phyloP scores from a whole-genome alignment of 2,888 invertebrate species.

The Nesidiocoris tenuis region DNA sequence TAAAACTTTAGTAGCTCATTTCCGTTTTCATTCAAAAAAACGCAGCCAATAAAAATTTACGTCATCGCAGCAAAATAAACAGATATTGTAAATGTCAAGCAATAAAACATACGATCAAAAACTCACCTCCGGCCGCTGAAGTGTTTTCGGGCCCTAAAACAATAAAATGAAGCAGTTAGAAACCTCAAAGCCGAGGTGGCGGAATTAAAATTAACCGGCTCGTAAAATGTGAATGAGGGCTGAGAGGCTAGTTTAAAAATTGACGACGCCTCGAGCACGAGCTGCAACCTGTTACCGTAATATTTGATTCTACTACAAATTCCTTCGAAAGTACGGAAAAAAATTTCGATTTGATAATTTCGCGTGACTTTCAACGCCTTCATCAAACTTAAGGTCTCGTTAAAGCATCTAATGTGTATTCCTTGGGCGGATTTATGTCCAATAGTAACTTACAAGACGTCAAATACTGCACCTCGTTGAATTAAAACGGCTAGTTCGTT shows the following conservation, averaged over 20 bases:
- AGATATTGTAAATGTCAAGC: not conserved
- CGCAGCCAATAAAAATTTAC: not conserved
- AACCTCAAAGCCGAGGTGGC: not conserved
- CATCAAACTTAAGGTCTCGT: too few relatives aligned
- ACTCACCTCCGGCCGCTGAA: not conserved
- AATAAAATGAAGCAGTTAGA: not conserved
- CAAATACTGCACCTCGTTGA: too few relatives aligned
- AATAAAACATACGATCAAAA: not conserved
- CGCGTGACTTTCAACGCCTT: too few relatives aligned
- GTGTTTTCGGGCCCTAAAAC: not conserved
- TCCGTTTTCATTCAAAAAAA: too few relatives aligned
- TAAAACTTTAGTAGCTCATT: too few relatives aligned
- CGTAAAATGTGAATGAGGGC: not conserved
- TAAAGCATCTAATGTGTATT: too few relatives aligned
- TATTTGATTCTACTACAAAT: too few relatives aligned
- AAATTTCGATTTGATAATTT: too few relatives aligned
- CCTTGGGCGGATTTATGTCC: too few relatives aligned
- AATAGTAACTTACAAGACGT: too few relatives aligned
- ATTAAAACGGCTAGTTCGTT: too few relatives aligned
- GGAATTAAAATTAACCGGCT: not conserved
- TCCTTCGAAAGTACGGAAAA: too few relatives aligned
- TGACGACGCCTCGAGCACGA: not conserved
- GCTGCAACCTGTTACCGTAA: not conserved
- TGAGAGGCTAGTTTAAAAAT: not conserved
- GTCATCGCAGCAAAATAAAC: not conserved